Conservation (phyloP, 92 coral and sea anemone species). For the Epizoanthus ramosus region DNA sequence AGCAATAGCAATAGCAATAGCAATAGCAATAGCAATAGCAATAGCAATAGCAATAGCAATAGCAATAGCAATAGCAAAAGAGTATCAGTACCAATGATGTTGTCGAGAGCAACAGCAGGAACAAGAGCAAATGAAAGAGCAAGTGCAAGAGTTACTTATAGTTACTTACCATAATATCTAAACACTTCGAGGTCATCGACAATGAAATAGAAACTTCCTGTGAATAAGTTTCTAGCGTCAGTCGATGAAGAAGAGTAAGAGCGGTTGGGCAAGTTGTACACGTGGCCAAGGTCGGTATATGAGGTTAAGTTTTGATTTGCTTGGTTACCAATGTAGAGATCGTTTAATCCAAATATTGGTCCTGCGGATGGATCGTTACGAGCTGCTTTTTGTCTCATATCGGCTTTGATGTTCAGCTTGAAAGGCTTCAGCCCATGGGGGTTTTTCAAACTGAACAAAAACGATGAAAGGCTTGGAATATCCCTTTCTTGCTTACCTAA, state of each 20-base stretch:
- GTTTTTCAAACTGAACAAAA: constrained; percentile 45
- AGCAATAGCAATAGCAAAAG: no score
- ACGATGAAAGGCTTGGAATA: constrained; percentile 24
- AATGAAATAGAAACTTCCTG: constrained; percentile 22
- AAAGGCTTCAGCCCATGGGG: constrained; percentile 36
- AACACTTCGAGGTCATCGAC: constrained; percentile 52
- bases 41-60: not conserved
- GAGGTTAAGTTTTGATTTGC: not conserved
- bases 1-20: no score
- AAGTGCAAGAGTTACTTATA: not conserved
- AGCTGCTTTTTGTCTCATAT: not conserved
- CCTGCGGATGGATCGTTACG: constrained; percentile 27
- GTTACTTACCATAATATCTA: constrained; percentile 30
- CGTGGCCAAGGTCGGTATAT: constrained; percentile 11
- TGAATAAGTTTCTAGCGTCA: not conserved
- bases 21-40: not conserved
- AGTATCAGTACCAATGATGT: not conserved
- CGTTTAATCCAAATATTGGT: constrained; percentile 39
- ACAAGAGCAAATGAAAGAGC: not conserved
- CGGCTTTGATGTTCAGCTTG: not conserved
- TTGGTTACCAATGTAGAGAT: not conserved
- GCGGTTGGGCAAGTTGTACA: constrained; percentile 14
- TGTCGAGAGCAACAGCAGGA: not conserved
- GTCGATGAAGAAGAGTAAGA: not conserved
- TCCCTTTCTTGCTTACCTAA: no score